Conservation (phyloP, 2,113 vertebrate species). For the Aphelocoma coerulescens region DNA sequence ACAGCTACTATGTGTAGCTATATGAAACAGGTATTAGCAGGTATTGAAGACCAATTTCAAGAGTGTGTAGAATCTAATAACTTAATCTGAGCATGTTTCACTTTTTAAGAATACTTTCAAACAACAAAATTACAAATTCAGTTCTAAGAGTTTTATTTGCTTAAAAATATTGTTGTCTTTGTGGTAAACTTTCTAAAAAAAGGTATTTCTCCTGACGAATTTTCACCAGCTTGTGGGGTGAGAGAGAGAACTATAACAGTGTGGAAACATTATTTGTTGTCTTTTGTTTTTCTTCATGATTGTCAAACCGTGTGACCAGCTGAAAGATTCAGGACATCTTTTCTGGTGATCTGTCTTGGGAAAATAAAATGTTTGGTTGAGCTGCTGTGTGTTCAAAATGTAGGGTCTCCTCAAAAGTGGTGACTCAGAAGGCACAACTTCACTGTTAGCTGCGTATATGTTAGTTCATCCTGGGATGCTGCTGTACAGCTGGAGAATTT, state of each 20-base stretch:
- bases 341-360: not conserved
- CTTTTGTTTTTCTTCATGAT: not conserved
- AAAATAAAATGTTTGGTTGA: not conserved
- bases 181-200: not conserved
- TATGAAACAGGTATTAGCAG: not conserved
- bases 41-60: not conserved
- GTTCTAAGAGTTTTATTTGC: not conserved
- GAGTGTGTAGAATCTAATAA: not conserved
- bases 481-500: not conserved
- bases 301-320: rapidly evolving
- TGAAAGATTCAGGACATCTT: not conserved
- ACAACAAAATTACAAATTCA: not conserved
- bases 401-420: not conserved
- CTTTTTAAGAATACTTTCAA: not conserved
- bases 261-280: not conserved
- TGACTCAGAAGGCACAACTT: not conserved
- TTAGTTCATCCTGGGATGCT: not conserved
- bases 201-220: not conserved
- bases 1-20: not conserved
- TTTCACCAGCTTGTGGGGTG: not conserved
- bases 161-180: not conserved
- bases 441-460: not conserved
- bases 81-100: not conserved
- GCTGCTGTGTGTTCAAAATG: not conserved
- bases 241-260: not conserved